Base-by-base conservation (phyloP, 37 sponge, comb jelly and placozoan genomes). In the Cliona cf. orientalis region DNA sequence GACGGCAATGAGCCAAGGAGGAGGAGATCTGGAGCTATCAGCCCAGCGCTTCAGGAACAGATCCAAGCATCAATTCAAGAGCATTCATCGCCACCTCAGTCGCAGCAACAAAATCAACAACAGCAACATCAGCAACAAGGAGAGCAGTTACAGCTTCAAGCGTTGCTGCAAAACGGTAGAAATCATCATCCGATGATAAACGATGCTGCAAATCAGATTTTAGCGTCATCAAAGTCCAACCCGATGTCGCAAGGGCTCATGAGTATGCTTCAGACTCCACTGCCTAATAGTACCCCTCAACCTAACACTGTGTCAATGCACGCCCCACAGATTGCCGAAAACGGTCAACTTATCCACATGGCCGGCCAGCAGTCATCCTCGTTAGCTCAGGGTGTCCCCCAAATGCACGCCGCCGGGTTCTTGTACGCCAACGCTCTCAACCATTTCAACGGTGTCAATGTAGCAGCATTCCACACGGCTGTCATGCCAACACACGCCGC, bases 221-320 rank as follows among this genome's bases (percentile, higher is more conserved):
- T 22, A 26, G 12, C 22, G 63, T 61, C 26, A 22, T 61, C 55
- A 49, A 17, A 49, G 17, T 49, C 11, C 14, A 11, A 49, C 17
- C n/a, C n/a, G n/a, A n/a, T n/a, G n/a, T n/a, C 9, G 14, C 53
- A 49, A 14, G 73, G 12, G 26, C 73, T 72, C 36, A 29, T 46
- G 1, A 36, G 55, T 1, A 72, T 72, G 73, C 73, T 72, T 49
- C 55, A 45, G 32, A 21, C 53, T 0, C 76, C 76, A 14, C 22
- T 41, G 23, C 19, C 29, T 25, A 73, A 49, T 14, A 49, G 35
- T 7, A 14, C 28, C 3, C 2, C 71, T 41, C n/a, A n/a, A n/a
- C n/a, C n/a, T n/a, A n/a, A n/a, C n/a, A n/a, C n/a, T n/a, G n/a
- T n/a, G n/a, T n/a, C n/a, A n/a, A n/a, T n/a, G n/a, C n/a, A n/a